Conservation (phyloP, 2,797 vertebrate species). For the Phoeniculus purpureus region DNA sequence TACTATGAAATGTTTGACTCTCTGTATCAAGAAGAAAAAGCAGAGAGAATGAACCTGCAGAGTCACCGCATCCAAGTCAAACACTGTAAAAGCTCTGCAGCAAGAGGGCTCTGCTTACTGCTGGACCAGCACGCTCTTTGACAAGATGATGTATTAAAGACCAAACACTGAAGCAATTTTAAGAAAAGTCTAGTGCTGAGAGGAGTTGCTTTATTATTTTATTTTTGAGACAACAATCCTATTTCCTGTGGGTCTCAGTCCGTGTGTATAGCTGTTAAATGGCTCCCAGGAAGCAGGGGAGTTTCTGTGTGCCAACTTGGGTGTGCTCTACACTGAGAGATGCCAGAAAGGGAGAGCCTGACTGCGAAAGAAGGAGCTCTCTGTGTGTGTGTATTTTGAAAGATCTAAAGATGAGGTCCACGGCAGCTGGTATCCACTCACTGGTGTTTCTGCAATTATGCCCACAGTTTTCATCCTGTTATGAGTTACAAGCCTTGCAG, state of each 20-base stretch:
- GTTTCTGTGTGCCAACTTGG: not conserved
- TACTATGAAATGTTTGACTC: not conserved
- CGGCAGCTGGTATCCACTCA: slow-evolving; percentile 4
- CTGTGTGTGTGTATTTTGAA: not conserved
- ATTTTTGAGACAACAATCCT: not conserved
- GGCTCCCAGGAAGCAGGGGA: not conserved
- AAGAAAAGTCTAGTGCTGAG: not conserved
- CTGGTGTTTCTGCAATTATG: slow-evolving; percentile 56
- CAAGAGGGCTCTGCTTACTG: not conserved
- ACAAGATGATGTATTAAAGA: not conserved
- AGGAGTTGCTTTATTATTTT: not conserved
- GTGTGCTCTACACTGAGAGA: not conserved
- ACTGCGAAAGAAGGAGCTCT: not conserved
- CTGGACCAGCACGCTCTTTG: not conserved
- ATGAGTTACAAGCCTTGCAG: slow-evolving; percentile 46
- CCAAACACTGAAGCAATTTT: not conserved
- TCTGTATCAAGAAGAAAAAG: slow-evolving; percentile 37
- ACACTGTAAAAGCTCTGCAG: not conserved
- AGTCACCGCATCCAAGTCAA: not conserved
- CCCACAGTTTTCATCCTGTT: slow-evolving; percentile 59
- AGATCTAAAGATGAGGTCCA: slow-evolving; percentile 29
- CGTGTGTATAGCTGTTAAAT: not conserved
- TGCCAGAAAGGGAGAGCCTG: slow-evolving; percentile 16
- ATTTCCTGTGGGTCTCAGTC: not conserved
- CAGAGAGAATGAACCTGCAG: not conserved